Conservation (phyloP, 2,797 vertebrate genomes). For the Microchirus variegatus region DNA sequence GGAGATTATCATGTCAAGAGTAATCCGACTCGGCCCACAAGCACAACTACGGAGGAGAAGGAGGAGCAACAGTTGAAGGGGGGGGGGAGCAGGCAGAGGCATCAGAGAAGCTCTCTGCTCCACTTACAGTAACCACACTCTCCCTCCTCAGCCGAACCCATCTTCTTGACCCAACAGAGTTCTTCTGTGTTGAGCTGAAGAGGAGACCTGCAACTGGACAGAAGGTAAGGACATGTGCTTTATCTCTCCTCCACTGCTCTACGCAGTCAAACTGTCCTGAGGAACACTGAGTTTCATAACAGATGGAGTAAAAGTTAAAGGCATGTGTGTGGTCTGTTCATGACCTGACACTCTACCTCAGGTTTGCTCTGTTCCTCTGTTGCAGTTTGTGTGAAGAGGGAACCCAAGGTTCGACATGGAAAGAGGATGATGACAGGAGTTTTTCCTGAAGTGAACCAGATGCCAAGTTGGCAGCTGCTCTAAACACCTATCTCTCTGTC, state of each 20-base stretch:
- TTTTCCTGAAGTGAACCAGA: conserved; percentile 38
- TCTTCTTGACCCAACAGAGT: conserved; percentile 53
- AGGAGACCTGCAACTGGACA: conserved; percentile 57
- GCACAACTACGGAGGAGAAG: conserved; percentile 78
- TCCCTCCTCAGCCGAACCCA: conserved; percentile 70
- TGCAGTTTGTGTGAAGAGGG: conserved; percentile 40
- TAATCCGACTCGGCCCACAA: conserved; percentile 80
- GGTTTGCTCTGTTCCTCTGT: conserved; percentile 37
- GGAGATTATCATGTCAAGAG: conserved; percentile 82
- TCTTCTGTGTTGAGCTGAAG: conserved; percentile 42
- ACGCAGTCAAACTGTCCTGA: conserved; percentile 11
- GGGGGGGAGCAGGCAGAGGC: conserved; percentile 66
- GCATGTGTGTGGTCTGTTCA: conserved; percentile 44
- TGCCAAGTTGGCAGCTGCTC: conserved; percentile 24
- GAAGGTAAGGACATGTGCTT: conserved; percentile 55
- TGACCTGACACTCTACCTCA: conserved; percentile 31
- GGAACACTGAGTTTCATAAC: conserved; percentile 20
- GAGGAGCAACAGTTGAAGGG: conserved; percentile 78
- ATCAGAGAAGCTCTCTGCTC: conserved; percentile 72
- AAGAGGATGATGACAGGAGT: conserved; percentile 22
- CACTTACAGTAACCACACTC: conserved; percentile 67
- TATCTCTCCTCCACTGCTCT: conserved; percentile 22
- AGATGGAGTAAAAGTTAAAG: conserved; percentile 50
- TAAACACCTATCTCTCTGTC: conserved; percentile 30
- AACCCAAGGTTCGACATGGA: conserved; percentile 19